Conservation (phyloP, 2,113 vertebrate genomes). For the Hippocampus zosterae region DNA sequence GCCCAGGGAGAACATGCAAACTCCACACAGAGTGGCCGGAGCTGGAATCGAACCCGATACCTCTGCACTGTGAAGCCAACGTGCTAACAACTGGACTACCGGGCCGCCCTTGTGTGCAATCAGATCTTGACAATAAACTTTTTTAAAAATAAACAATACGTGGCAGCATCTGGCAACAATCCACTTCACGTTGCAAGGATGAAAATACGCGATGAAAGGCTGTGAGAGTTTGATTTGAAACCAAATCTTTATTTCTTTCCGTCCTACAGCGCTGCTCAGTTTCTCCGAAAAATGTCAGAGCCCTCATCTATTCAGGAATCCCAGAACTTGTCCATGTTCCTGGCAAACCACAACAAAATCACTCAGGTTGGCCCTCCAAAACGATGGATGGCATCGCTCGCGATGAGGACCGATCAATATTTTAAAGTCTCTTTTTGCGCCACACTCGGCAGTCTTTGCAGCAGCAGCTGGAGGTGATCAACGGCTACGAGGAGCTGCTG, state of each 20-base stretch:
- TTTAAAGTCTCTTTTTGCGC: too few relatives aligned
- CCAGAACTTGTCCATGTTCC: conserved; percentile 97
- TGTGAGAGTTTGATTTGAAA: background rate
- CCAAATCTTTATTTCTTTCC: conserved; percentile 18
- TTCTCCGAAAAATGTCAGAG: conserved; percentile 96
- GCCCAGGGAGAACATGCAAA: too few relatives aligned
- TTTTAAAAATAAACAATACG: conserved; percentile 47
- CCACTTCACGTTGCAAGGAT: background rate
- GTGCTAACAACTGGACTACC: too few relatives aligned
- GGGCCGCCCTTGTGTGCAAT: background rate
- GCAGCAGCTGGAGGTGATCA: conserved; percentile 95
- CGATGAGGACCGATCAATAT: too few relatives aligned
- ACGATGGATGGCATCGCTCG: background rate
- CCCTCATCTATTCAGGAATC: conserved; percentile 98
- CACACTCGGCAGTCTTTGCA: conserved; percentile 82
- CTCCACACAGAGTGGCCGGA: too few relatives aligned
- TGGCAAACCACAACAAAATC: conserved; percentile 99
- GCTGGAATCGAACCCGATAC: too few relatives aligned
- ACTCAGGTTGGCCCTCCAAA: conserved; percentile 77
- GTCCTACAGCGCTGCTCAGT: conserved; percentile 84
- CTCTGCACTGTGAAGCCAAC: too few relatives aligned
- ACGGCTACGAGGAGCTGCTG: conserved; percentile 92
- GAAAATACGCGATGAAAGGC: background rate
- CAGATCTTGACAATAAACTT: background rate
- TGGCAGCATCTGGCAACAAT: conserved; percentile 52